Conservation (phyloP, 2,888 invertebrate species). For the Habroteleia sp. region DNA sequence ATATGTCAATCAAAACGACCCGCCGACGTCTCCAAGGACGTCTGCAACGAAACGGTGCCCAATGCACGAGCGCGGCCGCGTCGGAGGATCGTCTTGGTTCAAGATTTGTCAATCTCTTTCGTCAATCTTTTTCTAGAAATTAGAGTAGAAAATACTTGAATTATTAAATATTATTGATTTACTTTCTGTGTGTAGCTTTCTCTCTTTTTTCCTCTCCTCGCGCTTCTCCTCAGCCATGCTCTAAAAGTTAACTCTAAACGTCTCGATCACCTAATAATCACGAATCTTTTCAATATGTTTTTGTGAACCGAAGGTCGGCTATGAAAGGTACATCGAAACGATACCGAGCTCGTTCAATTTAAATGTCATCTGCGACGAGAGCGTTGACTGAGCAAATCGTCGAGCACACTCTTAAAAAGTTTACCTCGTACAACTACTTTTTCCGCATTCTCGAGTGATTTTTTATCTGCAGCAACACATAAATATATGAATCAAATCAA, state of each 20-base stretch:
- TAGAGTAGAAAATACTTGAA: conserved; percentile 2
- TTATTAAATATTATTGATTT: conserved; percentile 35
- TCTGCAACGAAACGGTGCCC: too few relatives aligned
- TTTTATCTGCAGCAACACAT: too few relatives aligned
- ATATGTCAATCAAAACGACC: conserved; percentile 48
- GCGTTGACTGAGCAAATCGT: conserved; percentile 6
- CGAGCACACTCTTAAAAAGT: too few relatives aligned
- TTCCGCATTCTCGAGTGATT: too few relatives aligned
- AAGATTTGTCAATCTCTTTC: conserved; percentile 9
- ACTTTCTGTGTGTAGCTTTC: conserved; percentile 39
- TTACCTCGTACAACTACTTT: too few relatives aligned
- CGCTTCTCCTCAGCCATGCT: conserved; percentile 75
- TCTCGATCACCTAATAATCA: conserved; percentile 23
- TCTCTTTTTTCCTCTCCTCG: conserved; percentile 47
- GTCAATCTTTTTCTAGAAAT: conserved; percentile 9
- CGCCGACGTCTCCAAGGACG: conserved; percentile 24
- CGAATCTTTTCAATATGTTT: conserved; percentile 22
- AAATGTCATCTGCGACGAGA: conserved; percentile 49
- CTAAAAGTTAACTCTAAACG: conserved; percentile 77
- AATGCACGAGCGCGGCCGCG: too few relatives aligned
- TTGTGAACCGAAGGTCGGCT: conserved; percentile 2
- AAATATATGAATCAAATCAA: too few relatives aligned
- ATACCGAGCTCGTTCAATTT: conserved; percentile 17
- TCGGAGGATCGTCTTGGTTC: conserved; percentile 59
- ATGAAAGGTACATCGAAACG: conserved; percentile 22